Evolutionary conservation across 2,797 vertebrate genomes (phyloP).

Genomic region (Sciurus carolinensis): DNA sequence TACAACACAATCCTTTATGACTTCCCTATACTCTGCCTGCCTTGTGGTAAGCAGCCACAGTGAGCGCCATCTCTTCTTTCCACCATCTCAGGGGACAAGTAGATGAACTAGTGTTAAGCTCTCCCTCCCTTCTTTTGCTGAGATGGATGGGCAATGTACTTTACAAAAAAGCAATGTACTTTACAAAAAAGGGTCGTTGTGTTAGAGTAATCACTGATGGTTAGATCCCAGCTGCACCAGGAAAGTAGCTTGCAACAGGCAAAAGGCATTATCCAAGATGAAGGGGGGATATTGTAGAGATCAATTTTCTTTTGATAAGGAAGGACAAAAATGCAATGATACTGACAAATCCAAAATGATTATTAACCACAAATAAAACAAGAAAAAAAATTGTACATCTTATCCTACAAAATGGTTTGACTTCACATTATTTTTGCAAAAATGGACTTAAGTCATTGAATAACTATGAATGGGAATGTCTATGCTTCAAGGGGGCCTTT

Average conservation of each 20-base stretch:
- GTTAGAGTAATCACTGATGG: neutral
- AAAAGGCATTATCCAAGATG: neutral
- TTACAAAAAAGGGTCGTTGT: neutral
- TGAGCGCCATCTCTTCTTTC: neutral
- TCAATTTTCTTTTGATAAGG: neutral
- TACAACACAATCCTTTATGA: too few species aligned
- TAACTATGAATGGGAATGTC: neutral
- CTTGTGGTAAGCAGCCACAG: fast-evolving
- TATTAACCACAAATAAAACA: neutral
- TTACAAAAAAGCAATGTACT: too few species aligned
- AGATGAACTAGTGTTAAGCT: neutral
- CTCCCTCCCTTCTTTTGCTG: neutral
- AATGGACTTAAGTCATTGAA: neutral
- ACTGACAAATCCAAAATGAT: neutral
- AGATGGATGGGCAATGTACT: neutral
- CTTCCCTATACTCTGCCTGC: neutral
- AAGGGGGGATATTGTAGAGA: neutral
- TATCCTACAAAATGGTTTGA: neutral
- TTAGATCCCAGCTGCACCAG: too few species aligned
- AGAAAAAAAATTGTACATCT: neutral
- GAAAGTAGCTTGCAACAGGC: neutral
- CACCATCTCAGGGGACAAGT: too few species aligned
- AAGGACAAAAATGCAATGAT: neutral
- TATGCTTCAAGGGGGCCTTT: neutral
- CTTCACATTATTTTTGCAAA: neutral